Base-by-base conservation (phyloP, 2,888 invertebrate species). In the Aspidapion aeneum region DNA sequence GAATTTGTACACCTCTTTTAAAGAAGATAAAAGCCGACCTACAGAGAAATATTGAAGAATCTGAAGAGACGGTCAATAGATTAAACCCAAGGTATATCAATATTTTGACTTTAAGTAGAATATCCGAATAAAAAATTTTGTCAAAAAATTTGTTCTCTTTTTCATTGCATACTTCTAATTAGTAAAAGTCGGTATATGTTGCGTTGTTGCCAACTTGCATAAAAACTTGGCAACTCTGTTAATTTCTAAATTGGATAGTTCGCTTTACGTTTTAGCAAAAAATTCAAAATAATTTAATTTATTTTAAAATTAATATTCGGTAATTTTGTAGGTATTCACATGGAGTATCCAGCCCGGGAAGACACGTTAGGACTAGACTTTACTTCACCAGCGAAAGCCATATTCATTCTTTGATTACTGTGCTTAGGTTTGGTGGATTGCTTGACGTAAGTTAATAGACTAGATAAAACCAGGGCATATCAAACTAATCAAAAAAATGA, bases 361-460 rank as follows among this genome's bases (percentile, higher is more conserved):
- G 99, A 54, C 98, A 99, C 83, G 99, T 99, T 21, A 87, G 98
- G 68, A 99, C 98, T 5, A 87, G 99, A n/a, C 85, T 99, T 52
- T 99, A 99, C 83, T 99, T 99, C 81, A 99, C 99, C 1, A 98
- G 97, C 79, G 99, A 99, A 83, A 96, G 96, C 77, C 99, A 99
- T 82, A 96, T 99, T 67, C 99, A 99, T 82, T 98, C 98, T 9
- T 82, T 99, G 67, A 87, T 99, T 68, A 98, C 98, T 1, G 94
- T 98, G 64, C 85, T 99, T 58, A 86, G 98, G 68, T 96, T 92
- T 78, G 98, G 98, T 12, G 96, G 94, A 19, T 81, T 98, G 61
- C 83, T 95, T 9, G 91, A 94, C 79, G 94, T 93, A 78, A 83
- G 86, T 81, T 51, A 12, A 12, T 7, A 35, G 35, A 3, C 35